A percentile compares a stretch with the other conserved stretches of the same genome.
Conservation (phyloP, 2,888 invertebrate genomes). For the Drosophila gaucha region DNA sequence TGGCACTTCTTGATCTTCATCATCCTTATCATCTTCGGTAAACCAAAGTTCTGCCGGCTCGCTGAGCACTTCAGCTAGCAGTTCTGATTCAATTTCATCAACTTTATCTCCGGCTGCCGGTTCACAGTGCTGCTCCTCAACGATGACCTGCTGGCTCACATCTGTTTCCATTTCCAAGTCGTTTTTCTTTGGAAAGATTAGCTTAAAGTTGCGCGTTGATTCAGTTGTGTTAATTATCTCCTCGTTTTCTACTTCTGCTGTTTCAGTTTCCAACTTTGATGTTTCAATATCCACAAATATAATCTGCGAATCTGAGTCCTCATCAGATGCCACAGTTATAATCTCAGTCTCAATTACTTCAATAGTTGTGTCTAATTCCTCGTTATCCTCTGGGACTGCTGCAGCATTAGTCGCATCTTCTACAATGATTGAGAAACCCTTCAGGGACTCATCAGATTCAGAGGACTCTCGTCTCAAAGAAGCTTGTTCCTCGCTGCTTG, state of each 20-base stretch:
- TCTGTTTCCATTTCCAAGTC: background rate
- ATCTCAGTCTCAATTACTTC: conserved; percentile 31
- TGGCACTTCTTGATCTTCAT: background rate
- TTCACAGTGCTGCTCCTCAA: background rate
- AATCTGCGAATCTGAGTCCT: conserved; percentile 47
- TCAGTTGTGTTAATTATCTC: background rate
- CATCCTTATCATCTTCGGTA: conserved; percentile 3
- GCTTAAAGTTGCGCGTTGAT: conserved; percentile 19
- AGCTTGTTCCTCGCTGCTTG: conserved; percentile 22
- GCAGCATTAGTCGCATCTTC: conserved; percentile 8
- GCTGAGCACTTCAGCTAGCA: conserved; percentile 15
- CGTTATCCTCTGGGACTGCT: background rate
- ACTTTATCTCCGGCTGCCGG: background rate
- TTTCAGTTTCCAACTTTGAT: conserved; percentile 2
- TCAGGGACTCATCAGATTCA: conserved; percentile 39
- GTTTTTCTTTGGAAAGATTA: conserved; percentile 28
- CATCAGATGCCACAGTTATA: conserved; percentile 34
- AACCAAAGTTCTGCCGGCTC: conserved; percentile 14
- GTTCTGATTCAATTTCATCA: background rate
- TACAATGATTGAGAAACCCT: conserved; percentile 8
- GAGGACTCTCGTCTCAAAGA: conserved; percentile 31
- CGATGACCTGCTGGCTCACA: background rate
- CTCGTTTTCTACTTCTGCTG: background rate
- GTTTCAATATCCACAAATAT: conserved; percentile 47
- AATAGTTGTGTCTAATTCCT: background rate